A percentile compares a stretch with the other conserved stretches of the same genome.
phyloP scores from a whole-genome alignment of 1,140 invertebrate species.

The Bombus confusus region DNA sequence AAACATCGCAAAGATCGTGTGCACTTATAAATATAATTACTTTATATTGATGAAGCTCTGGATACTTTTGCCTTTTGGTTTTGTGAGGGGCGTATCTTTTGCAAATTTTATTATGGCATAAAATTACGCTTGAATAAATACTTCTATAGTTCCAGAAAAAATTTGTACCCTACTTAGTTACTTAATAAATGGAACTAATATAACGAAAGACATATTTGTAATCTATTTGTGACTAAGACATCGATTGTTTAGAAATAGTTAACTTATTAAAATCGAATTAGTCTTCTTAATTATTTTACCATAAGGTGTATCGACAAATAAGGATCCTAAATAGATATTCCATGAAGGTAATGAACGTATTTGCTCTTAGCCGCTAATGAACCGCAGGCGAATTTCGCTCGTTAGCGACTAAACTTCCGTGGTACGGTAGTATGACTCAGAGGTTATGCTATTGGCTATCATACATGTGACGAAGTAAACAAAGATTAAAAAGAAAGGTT shows the following conservation, averaged over 20 bases:
- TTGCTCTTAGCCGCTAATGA: slow-evolving; percentile 28
- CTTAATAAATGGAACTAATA: neutral
- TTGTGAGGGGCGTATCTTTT: too few relatives aligned
- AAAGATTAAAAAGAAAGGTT: neutral
- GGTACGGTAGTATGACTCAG: neutral
- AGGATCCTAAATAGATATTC: slow-evolving; percentile 28
- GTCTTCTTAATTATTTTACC: neutral
- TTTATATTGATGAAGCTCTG: too few relatives aligned
- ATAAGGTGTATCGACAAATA: neutral
- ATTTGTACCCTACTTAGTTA: neutral
- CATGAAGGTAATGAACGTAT: slow-evolving; percentile 38
- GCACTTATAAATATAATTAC: too few relatives aligned
- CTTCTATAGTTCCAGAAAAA: neutral
- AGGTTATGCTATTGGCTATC: neutral
- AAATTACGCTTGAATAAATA: neutral
- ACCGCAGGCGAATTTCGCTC: slow-evolving; percentile 17
- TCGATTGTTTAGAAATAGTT: neutral
- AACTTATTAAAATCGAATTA: neutral
- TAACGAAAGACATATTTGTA: neutral
- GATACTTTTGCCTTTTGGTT: neutral
- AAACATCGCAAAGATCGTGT: too few relatives aligned
- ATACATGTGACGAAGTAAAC: neutral
- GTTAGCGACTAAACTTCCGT: slow-evolving; percentile 12
- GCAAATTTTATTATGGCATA: too few relatives aligned
- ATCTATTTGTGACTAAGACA: neutral